These are phyloP conservation scores for Stichodactyla mertensii DNA, from an alignment of 64 coral and sea anemone genomes.

Conservation along the genomic window DNA sequence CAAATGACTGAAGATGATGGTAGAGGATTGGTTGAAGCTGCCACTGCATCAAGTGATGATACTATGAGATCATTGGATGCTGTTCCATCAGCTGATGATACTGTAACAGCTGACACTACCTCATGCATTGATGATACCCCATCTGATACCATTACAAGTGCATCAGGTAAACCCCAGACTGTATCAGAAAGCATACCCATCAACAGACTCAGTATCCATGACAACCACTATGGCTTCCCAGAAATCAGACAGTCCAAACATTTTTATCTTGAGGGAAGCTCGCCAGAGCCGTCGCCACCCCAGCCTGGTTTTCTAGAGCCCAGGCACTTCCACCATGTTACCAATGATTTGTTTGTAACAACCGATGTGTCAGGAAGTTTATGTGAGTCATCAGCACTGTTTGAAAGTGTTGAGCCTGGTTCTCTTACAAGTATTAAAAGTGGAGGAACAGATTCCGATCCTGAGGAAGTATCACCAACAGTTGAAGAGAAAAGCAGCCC, in stretches of 20 bases:
- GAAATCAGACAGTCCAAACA: background rate
- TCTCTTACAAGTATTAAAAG: background rate
- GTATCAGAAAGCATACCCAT: background rate
- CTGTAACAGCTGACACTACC: conserved; percentile 12
- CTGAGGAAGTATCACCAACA: background rate
- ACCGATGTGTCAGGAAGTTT: conserved; percentile 12
- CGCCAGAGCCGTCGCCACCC: conserved; percentile 15
- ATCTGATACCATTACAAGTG: background rate
- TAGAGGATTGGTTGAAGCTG: background rate
- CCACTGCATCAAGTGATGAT: background rate
- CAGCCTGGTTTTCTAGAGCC: background rate
- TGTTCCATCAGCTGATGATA: conserved; percentile 22
- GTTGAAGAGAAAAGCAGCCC: background rate
- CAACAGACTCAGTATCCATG: background rate
- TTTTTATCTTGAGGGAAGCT: background rate
- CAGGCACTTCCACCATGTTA: background rate
- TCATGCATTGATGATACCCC: conserved; percentile 5
- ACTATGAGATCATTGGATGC: background rate
- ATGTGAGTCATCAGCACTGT: background rate
- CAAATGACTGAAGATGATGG: background rate
- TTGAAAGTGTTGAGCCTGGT: background rate
- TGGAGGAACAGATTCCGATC: conserved; percentile 7
- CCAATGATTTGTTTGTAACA: conserved; percentile 14
- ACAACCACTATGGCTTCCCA: conserved; percentile 3
- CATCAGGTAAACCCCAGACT: background rate